Percentiles rank a stretch among this genome's conserved stretches.
phyloP scores from a whole-genome alignment of 2,888 invertebrate species.

The Cacoxenus indagator region DNA sequence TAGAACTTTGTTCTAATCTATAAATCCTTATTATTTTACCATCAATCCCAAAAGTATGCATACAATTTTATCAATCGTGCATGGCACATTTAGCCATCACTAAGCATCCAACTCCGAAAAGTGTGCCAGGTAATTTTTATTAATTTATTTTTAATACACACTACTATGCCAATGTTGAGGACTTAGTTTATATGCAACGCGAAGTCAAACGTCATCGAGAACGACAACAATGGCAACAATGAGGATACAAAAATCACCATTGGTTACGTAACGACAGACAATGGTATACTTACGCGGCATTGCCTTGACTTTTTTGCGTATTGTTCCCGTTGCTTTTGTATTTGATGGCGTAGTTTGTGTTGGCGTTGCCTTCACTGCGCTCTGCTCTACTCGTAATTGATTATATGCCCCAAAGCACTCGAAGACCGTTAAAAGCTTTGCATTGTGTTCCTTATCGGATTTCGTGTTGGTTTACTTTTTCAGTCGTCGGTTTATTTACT shows the following conservation, averaged over 20 bases:
- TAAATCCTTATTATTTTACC: too few species aligned
- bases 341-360: not conserved
- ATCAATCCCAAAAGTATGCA: too few species aligned
- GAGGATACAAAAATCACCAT: not conserved
- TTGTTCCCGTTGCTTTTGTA: not conserved
- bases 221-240: not conserved
- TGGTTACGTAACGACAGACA: too few species aligned
- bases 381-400: conserved; percentile 14
- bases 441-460: not conserved
- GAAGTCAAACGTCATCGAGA: not conserved
- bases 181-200: not conserved
- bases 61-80: too few species aligned
- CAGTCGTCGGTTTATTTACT: not conserved
- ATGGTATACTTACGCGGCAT: not conserved
- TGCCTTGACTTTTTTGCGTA: not conserved
- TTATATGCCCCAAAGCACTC: conserved; percentile 13
- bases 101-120: too few species aligned
- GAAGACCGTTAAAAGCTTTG: too few species aligned
- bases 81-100: too few species aligned
- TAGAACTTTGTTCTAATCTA: too few species aligned
- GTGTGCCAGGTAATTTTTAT: not conserved
- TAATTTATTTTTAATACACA: not conserved
- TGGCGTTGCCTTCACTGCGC: not conserved
- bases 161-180: not conserved
- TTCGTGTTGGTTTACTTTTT: not conserved